Percentiles rank a stretch among this genome's conserved stretches.
phyloP scores from a whole-genome alignment of 1,140 invertebrate genomes.

The Drosophila pseudoananassae region DNA sequence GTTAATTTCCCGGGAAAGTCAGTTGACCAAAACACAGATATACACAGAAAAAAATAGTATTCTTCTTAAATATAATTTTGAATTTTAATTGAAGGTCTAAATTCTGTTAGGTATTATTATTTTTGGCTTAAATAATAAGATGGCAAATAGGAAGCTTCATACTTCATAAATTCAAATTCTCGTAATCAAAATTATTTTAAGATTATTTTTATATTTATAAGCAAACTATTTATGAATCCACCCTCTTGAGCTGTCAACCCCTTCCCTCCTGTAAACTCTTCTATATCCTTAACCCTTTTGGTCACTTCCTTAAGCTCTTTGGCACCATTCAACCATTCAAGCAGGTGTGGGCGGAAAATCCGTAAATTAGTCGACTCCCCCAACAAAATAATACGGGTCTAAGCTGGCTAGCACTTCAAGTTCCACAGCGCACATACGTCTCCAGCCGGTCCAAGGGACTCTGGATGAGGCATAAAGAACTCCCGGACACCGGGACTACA shows the following conservation, averaged over 20 bases:
- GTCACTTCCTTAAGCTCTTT: constrained; percentile 18
- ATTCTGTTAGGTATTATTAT: too few relatives aligned
- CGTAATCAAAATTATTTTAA: too few relatives aligned
- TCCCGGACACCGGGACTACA: background rate
- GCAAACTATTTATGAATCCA: background rate
- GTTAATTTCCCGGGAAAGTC: constrained; percentile 6
- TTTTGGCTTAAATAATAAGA: too few relatives aligned
- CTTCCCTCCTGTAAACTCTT: background rate
- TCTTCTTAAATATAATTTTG: too few relatives aligned
- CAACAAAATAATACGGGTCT: constrained; percentile 51
- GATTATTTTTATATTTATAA: background rate
- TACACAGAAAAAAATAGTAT: background rate
- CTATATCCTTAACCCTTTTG: constrained; percentile 6
- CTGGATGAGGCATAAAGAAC: constrained; percentile 6
- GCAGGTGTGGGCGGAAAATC: constrained; percentile 27
- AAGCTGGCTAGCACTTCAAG: constrained; percentile 32
- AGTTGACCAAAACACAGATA: constrained; percentile 9
- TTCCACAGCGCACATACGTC: constrained; percentile 20
- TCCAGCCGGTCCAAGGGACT: constrained; percentile 23
- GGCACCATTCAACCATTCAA: constrained; percentile 4
- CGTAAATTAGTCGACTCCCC: constrained; percentile 55
- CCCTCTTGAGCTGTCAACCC: background rate
- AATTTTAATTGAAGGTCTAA: too few relatives aligned
- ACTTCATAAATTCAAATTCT: background rate
- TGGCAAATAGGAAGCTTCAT: background rate